Evolutionary conservation across 2,113 vertebrate species (phyloP), one percentile per base, ranked within the genome.

Genomic region (Laticauda laticaudata): DNA sequence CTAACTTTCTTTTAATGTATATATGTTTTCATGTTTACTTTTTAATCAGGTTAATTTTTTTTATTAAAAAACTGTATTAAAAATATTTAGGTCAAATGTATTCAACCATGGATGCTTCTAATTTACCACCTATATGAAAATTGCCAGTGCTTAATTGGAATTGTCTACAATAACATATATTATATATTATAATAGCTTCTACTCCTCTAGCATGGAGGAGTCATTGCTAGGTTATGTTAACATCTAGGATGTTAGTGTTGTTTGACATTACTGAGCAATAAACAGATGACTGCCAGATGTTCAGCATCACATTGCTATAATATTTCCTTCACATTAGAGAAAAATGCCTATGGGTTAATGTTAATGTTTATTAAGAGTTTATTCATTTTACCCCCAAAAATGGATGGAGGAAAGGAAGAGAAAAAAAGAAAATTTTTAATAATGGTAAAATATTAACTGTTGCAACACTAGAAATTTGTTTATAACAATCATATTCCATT

Each of bases 211-310:
- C 91, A 51, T 43, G 0, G 45, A 45, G 45, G 45, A 87, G 59
- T 87, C 85, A 92, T 26, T 92, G 29, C 86, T 55, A 94, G 94
- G n/a, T 7, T n/a, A 75, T 39, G 92, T 86, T 91, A 92, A 88
- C 1, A 23, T 87, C 92, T 26, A 94, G 53, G 24, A 48, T 23
- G 92, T 55, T 48, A 64, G 39, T 4, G 85, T 56, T 89, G 59
- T 45, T 88, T 94, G 90, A n/a, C 59, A 96, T 4, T 93, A 94
- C 91, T 88, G 88, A 90, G 8, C 29, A 94, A 85, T 21, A 94
- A 94, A 86, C 29, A 90, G 69, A 93, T 45, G 92, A 94, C 24
- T 92, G 94, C 95, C 96, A 96, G 91, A 94, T 96, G 93, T 94
- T 94, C 57, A 9, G n/a, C 93, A 64, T 29, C 51, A 87, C 92